Base-by-base conservation (phyloP, 2,888 invertebrate genomes). In the Platypus cylindrus region DNA sequence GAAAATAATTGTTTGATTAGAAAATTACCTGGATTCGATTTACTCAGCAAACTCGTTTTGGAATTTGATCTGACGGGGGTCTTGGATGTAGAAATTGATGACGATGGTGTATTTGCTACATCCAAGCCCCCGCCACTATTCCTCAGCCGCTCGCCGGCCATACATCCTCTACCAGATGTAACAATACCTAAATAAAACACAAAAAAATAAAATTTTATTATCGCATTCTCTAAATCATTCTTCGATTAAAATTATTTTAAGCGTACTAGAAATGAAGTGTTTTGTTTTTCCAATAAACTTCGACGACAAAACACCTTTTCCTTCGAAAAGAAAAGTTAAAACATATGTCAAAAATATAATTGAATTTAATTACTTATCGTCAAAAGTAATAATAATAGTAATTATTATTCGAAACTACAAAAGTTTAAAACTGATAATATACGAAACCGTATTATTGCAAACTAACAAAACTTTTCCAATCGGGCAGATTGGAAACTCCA, bases 41-140 rank as follows among this genome's bases (percentile, higher is more conserved):
- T 63, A 62, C 75, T 75, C 49, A 75, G 60, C 36, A 75, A 68
- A 51, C 73, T 73, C 57, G 73, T 72, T 49, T 68, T 66, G 27
- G 73, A 74, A 52, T 67, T 65, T 48, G 60, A 54, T 49, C 62
- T 64, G 48, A 54, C 55, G 37, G 53, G 52, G 32, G 53, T 51
- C 55, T 56, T 34, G 55, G 54, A 41, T 56, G 60, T 33, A 60
- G 59, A 9, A 67, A 65, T 17, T 68, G 67, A 37, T 50, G 55
- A 30, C 56, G 62, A 35, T 59, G 60, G 14, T 67, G 66, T 22
- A 68, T 67, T 38, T 50, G 53, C 37, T 37, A 56, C 50, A 53
- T 70, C 68, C 48, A 70, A 58, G 40, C 66, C 59, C 29, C 65
- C 64, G 27, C 68, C 66, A 47, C 68, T 66, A 44, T 66, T 64